Evolutionary conservation across 1,140 invertebrate species (phyloP).

Genomic region (Nebria ingens): DNA sequence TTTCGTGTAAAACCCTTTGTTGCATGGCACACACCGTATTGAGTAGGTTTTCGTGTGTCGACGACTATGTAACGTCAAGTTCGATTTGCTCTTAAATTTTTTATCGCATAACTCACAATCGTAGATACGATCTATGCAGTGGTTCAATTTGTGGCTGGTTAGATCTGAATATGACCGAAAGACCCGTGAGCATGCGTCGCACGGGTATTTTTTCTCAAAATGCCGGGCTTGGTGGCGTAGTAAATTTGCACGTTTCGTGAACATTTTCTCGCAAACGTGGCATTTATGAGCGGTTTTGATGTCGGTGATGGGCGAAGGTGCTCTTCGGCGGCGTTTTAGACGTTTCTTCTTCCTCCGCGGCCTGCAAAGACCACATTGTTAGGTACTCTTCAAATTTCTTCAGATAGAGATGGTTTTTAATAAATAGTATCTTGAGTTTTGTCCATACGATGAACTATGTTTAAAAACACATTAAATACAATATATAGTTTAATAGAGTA

Average conservation of each 20-base stretch:
- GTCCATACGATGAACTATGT: no score
- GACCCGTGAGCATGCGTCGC: not conserved
- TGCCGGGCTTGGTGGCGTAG: not conserved
- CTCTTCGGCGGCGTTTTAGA: no score
- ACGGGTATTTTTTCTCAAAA: not conserved
- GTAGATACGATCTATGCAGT: not conserved
- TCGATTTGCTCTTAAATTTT: constrained; percentile 2
- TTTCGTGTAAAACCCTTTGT: constrained; percentile 14
- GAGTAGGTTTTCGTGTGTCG: constrained; percentile 39
- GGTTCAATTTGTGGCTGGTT: not conserved
- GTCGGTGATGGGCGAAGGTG: not conserved
- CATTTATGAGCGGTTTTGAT: constrained; percentile 16
- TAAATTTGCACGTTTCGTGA: constrained; percentile 26
- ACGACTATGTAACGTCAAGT: constrained; percentile 7
- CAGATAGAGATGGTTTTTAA: no score
- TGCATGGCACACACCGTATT: constrained; percentile 32
- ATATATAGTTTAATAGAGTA: no score
- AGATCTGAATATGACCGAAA: not conserved
- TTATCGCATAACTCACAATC: constrained; percentile 20
- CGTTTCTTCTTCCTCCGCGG: no score
- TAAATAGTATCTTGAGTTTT: no score
- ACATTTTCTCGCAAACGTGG: constrained; percentile 34
- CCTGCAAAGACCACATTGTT: no score
- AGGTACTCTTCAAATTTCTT: no score
- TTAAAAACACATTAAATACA: no score